Base-by-base conservation (phyloP, 2,797 vertebrate species). In the Clarias platycephalus region DNA sequence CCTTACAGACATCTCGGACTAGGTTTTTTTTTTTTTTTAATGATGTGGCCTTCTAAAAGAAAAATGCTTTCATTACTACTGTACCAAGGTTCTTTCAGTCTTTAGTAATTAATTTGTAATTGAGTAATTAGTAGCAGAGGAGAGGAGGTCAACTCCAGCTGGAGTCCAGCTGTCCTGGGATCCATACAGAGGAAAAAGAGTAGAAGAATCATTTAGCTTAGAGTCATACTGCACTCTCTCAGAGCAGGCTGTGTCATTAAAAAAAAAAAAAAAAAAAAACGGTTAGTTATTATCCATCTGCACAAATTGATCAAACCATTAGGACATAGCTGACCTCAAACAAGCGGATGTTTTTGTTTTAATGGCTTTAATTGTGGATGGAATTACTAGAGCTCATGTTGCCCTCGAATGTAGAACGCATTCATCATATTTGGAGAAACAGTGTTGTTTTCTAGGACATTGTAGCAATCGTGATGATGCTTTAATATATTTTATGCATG, bases 81-180 rank as follows among this genome's bases (percentile, higher is more conserved):
- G 63, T 68, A 70, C 44, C 53, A 72, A 84, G 16, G 71, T 83
- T 16, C 49, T 31, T 55, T 60, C 16, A 18, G 24, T 80, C 63
- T 34, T 83, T 57, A 68, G 86, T 58, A 85, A 76, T 83, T 83
- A 83, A 83, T 74, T 83, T 31, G 18, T 53, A 22, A 68, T 68
- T 79, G 83, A 77, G 84, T 90, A 90, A 91, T 92, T 88, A 91
- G 82, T 88, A 78, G 75, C 60, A n/a, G 72, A 70, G 76, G 64
- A 81, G 77, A 66, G 71, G 78, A 81, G 83, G 87, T 89, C 86
- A 83, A 68, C 84, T 83, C 70, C 26, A 67, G 76, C 74, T 68
- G 76, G 85, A 83, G 68, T 57, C 31, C 9, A 37, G n/a, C 57
- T 70, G 82, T 85, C 83, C 74, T 80, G 83, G 83, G 87, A 87